Evolutionary conservation across 2,888 invertebrate species (phyloP), one percentile per base, ranked within the genome.

Genomic region (Aleiodes alternator): DNA sequence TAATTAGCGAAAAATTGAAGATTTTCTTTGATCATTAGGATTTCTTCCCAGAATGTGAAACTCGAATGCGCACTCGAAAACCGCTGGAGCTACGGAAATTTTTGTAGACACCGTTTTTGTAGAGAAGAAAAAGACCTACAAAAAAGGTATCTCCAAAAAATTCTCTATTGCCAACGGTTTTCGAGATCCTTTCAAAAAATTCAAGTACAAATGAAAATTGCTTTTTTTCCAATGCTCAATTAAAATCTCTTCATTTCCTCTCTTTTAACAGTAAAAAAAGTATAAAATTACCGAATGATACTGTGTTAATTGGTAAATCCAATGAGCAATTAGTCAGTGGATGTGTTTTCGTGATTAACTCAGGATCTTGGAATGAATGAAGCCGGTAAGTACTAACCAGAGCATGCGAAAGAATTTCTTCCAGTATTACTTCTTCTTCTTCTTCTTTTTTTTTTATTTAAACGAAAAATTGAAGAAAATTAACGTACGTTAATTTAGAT

Each of bases 371-470:
- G 61, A 81, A 81, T 78, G 80, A 78, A 82, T 77, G 78, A 77
- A 78, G 79, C 79, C 75, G 64, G 61, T 79, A 70, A 73, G 75
- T 23, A 68, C 16, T 68, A 81, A 82, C 79, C 81, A 82, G 82
- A 82, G 82, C 82, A 81, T 81, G 80, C 70, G 23, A 23, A 68
- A 76, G 57, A 73, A 75, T 72, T 68, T 23, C 23, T 64, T 59
- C 14, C 29, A 6, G 75, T 76, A 73, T 59, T 78, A 76, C 55
- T 78, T 76, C 73, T 78, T 23, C 23, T 23, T 23, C 2, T 23
- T n/a, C n/a, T n/a, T n/a, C n/a, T 23, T 23, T 23, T 23, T 23
- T 23, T 68, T 61, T 57, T 59, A 8, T 59, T 53, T 53, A 7
- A 11, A 72, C 66, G 57, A 56, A 71, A 75, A 31, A 16, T 23